A percentile compares a stretch with the other conserved stretches of the same genome.
These are phyloP conservation scores for Tricholauxania praeusta DNA, from an alignment of 2,888 invertebrate genomes.

Conservation along the genomic window DNA sequence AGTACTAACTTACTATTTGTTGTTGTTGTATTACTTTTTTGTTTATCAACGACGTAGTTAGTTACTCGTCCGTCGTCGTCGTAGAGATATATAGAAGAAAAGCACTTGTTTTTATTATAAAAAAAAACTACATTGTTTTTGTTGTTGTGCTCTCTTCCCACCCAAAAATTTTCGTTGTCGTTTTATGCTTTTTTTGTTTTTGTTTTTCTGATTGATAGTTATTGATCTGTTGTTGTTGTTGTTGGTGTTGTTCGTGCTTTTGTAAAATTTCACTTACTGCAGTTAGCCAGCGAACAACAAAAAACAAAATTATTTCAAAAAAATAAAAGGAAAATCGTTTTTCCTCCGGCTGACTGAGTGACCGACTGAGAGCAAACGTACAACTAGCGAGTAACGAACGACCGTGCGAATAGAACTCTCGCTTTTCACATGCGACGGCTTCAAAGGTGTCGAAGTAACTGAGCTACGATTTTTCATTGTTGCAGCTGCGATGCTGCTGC, in stretches of 20 bases:
- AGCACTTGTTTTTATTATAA: constrained; percentile 1
- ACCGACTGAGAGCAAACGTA: background rate
- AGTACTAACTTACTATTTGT: background rate
- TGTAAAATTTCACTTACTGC: no score
- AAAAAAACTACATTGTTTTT: no score
- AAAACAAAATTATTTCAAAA: no score
- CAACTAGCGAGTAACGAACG: background rate
- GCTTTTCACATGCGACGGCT: constrained; percentile 54
- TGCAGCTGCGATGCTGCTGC: constrained; percentile 18
- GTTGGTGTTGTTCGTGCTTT: no score
- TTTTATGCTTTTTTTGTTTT: background rate
- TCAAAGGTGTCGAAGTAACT: constrained; percentile 61
- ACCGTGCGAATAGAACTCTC: constrained; percentile 4
- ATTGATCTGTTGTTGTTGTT: constrained; percentile 10
- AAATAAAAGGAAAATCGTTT: no score
- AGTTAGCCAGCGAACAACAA: no score
- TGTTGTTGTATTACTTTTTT: background rate
- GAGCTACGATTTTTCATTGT: constrained; percentile 31
- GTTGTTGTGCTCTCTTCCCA: background rate
- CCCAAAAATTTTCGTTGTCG: no score
- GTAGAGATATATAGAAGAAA: no score
- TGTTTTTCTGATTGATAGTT: background rate
- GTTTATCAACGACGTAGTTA: constrained; percentile 10
- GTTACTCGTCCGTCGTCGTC: no score
- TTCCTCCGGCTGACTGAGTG: background rate